These are phyloP conservation scores for Agraylea sexmaculata DNA, from an alignment of 1,140 invertebrate species.

Conservation along the genomic window DNA sequence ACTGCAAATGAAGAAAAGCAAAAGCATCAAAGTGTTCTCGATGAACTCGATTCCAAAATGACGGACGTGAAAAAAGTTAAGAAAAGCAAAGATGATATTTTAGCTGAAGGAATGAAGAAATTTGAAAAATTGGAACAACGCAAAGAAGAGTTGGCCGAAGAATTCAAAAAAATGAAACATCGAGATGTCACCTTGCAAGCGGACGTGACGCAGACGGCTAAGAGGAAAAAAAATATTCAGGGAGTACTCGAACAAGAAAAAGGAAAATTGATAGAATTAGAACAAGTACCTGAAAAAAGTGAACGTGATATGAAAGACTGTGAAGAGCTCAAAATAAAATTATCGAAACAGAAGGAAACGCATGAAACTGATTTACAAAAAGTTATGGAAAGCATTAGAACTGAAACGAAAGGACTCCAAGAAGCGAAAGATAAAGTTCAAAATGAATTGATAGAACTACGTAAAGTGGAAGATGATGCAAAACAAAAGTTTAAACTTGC, in stretches of 20 bases:
- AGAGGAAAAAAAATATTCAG: slow-evolving; percentile 53
- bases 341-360: slow-evolving; percentile 38
- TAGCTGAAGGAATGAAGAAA: slow-evolving; percentile 42
- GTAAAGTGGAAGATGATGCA: slow-evolving; percentile 58
- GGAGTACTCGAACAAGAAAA: slow-evolving; percentile 48
- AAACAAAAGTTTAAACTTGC: slow-evolving; percentile 65
- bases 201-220: slow-evolving; percentile 49
- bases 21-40: slow-evolving; percentile 39
- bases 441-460: slow-evolving; percentile 53
- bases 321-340: slow-evolving; percentile 42
- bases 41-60: slow-evolving; percentile 43
- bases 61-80: slow-evolving; percentile 42
- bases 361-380: slow-evolving; percentile 48
- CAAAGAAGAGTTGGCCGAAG: slow-evolving; percentile 44
- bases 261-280: slow-evolving; percentile 48
- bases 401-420: slow-evolving; percentile 48
- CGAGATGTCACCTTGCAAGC: slow-evolving; percentile 50
- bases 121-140: slow-evolving; percentile 43
- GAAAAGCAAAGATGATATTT: slow-evolving; percentile 41
- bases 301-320: slow-evolving; percentile 59
- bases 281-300: slow-evolving; percentile 58
- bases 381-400: slow-evolving; percentile 24
- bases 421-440: slow-evolving; percentile 54
- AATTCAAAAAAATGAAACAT: slow-evolving; percentile 47
- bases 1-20: slow-evolving; percentile 37